phyloP scores from a whole-genome alignment of 2,113 vertebrate species.

The Crotalus horridus region DNA sequence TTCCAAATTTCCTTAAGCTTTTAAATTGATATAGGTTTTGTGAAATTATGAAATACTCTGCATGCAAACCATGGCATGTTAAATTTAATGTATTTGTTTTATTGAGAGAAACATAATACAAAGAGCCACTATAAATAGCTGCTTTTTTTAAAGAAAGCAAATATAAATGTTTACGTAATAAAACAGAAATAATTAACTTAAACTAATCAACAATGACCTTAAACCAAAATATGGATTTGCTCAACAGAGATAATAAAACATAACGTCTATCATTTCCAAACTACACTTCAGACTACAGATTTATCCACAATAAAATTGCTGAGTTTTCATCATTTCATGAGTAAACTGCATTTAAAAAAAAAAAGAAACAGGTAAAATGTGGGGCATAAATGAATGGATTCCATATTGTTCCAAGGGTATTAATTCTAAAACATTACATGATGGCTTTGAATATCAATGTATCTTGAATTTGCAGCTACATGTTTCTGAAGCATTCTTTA shows the following conservation, averaged over 20 bases:
- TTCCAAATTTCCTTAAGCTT: not conserved
- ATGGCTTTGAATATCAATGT: not conserved
- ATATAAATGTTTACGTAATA: not conserved
- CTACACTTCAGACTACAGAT: conserved; percentile 5
- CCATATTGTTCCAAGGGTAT: not conserved
- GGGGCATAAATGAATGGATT: not conserved
- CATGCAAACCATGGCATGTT: not conserved
- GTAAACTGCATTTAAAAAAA: not conserved
- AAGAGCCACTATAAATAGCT: not conserved
- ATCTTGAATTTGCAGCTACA: not conserved
- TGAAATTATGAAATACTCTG: not conserved
- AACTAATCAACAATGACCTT: not conserved
- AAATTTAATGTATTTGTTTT: not conserved
- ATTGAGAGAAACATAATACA: not conserved
- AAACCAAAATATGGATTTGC: not conserved
- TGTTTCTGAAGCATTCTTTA: not conserved
- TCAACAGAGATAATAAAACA: not conserved
- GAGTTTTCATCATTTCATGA: not conserved
- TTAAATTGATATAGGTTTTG: not conserved
- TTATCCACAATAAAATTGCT: not conserved
- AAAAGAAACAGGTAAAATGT: not conserved
- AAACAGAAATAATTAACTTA: not conserved
- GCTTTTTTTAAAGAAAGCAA: not conserved
- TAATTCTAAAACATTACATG: not conserved
- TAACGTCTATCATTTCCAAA: not conserved